These are phyloP conservation scores for Meteorus sp. DNA, from an alignment of 1,140 invertebrate species.

Conservation along the genomic window DNA sequence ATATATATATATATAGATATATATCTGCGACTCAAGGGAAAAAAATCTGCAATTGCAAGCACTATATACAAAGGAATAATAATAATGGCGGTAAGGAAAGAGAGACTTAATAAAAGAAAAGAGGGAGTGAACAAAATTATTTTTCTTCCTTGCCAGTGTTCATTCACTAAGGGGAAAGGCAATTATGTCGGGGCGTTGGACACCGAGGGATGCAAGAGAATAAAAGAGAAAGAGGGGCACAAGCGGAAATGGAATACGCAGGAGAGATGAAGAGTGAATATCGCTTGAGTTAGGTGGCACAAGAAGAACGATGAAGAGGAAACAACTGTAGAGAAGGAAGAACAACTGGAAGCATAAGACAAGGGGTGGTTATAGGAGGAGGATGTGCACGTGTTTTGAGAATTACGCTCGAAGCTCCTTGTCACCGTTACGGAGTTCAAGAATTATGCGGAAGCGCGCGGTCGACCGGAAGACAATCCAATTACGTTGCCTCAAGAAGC, in stretches of 20 bases:
- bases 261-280: background rate
- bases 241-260: conserved; percentile 23
- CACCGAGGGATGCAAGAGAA: conserved; percentile 10
- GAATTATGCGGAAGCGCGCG: conserved; percentile 35
- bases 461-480: conserved; percentile 43
- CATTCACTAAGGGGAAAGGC: background rate
- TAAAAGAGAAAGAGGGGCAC: background rate
- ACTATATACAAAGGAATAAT: background rate
- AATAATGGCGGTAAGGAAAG: background rate
- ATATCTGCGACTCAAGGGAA: background rate
- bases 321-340: background rate
- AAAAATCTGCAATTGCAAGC: no score
- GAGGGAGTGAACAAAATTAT: background rate
- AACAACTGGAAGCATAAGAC: conserved; percentile 20
- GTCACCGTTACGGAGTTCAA: conserved; percentile 24
- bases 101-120: background rate
- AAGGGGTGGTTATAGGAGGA: no score
- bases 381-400: conserved; percentile 21
- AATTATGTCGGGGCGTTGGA: conserved; percentile 6
- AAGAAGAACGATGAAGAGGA: background rate
- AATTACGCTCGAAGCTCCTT: conserved; percentile 30
- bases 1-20: background rate
- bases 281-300: background rate
- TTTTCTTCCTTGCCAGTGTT: background rate
- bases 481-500: conserved; percentile 43